These are phyloP conservation scores for Sepioteuthis lessoniana DNA, from an alignment of 2,888 invertebrate species.

Conservation along the genomic window DNA sequence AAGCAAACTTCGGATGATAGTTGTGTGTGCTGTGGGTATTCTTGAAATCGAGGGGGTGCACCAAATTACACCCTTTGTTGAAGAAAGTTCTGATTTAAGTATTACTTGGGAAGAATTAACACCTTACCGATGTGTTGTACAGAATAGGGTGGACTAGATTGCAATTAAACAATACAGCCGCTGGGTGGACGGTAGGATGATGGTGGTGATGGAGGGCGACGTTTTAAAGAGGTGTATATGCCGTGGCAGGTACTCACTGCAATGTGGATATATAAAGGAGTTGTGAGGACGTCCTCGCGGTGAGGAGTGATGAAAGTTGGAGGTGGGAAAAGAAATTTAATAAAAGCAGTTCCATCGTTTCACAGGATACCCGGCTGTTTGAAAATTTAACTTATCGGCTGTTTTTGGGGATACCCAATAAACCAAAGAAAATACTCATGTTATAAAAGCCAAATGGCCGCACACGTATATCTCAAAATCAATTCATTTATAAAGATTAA, in stretches of 20 bases:
- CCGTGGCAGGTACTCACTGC: not conserved
- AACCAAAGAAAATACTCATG: not conserved
- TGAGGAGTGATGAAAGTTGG: not conserved
- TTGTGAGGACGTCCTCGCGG: not conserved
- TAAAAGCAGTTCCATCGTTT: not conserved
- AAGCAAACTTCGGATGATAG: not conserved
- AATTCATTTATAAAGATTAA: not conserved
- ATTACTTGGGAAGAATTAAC: constrained; percentile 33
- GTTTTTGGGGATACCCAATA: not conserved
- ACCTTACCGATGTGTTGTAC: not conserved
- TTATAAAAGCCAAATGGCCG: not conserved
- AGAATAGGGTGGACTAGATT: not conserved
- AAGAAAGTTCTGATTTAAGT: constrained; percentile 18
- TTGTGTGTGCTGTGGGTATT: not conserved
- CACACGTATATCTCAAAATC: not conserved
- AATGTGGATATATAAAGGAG: not conserved
- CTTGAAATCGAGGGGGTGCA: not conserved
- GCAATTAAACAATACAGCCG: constrained; percentile 13
- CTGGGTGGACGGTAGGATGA: not conserved
- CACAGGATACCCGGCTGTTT: not conserved
- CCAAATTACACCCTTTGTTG: not conserved
- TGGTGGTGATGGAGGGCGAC: not conserved
- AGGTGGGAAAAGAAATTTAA: not conserved
- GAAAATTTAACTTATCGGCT: not conserved
- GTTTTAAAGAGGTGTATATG: not conserved